Evolutionary conservation across 2,888 invertebrate species (phyloP), one percentile per base, ranked within the genome.

Genomic region (Nudaria mundana): DNA sequence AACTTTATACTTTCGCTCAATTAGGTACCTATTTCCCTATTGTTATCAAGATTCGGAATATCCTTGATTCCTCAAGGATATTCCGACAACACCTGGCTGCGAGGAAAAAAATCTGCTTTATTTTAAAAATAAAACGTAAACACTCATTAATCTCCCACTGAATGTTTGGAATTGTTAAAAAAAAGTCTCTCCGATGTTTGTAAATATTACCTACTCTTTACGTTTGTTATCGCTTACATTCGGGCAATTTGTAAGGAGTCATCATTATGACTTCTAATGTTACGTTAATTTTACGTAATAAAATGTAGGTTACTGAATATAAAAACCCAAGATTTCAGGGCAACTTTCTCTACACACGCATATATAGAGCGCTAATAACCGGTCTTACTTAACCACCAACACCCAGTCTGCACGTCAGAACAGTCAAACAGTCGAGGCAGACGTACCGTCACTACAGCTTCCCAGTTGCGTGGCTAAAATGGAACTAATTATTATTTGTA

Each of bases 1-100:
- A 82, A 81, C 58, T 44, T 49, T 56, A 81, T 72, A 60, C 65
- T 60, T 61, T 35, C 41, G 44, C 54, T 66, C 66, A 78, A 79
- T 81, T 80, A 81, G 69, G 59, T 30, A 50, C 28, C 33, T 45
- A n/a, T n/a, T n/a, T n/a, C n/a, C n/a, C n/a, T n/a, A n/a, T 58
- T 51, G 28, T 48, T 54, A 51, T 29, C 12, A 50, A 43, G 46
- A 57, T 52, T 44, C 38, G 36, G 52, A 62, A 57, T 57, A 56
- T 14, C 68, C 76, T 68, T 46, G 45, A 46, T 64, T 71, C 52
- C n/a, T n/a, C 61, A 72, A 20, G 8, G 8, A 5, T 20, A 20
- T 20, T 20, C 5, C 2, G 2, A 20, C 2, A 20, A 71, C 71
- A 71, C 68, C 69, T 69, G 67, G 66, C 61, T 59, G 57, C 56